Percentiles rank a stretch among this genome's conserved stretches.
These are phyloP conservation scores for Hylaeus volcanicus DNA, from an alignment of 1,140 invertebrate genomes.

Conservation along the genomic window DNA sequence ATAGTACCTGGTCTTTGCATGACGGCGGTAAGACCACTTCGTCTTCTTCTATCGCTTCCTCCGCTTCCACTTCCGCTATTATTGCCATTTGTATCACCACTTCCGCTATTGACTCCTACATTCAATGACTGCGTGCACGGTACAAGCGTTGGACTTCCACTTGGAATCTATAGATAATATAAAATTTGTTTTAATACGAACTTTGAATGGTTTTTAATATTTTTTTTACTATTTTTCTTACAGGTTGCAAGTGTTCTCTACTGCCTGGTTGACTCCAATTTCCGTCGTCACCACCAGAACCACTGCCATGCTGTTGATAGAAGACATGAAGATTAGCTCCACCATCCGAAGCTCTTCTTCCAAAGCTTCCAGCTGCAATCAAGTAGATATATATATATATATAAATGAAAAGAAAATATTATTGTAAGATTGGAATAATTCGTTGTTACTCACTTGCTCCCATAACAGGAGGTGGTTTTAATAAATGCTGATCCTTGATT, in stretches of 20 bases:
- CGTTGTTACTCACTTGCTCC: slow-evolving; percentile 86
- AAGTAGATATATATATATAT: slow-evolving; percentile 3
- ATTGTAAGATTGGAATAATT: slow-evolving; percentile 22
- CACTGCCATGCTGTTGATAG: slow-evolving; percentile 82
- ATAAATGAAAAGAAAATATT: no score
- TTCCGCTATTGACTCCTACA: slow-evolving; percentile 74
- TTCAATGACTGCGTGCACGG: slow-evolving; percentile 79
- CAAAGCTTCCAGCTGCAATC: slow-evolving; percentile 87
- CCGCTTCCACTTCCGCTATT: slow-evolving; percentile 76
- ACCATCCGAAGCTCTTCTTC: slow-evolving; percentile 96
- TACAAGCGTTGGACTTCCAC: slow-evolving; percentile 80
- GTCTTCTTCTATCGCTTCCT: slow-evolving; percentile 84
- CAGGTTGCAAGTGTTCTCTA: slow-evolving; percentile 82
- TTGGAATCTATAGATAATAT: slow-evolving; percentile 66
- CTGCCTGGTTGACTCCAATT: slow-evolving; percentile 85
- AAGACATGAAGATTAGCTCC: slow-evolving; percentile 94
- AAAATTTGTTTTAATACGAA: slow-evolving; percentile 8
- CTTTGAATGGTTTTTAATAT: neutral
- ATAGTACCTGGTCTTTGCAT: slow-evolving; percentile 91
- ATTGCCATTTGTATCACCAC: slow-evolving; percentile 74
- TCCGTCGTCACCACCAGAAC: slow-evolving; percentile 77
- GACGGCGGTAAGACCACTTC: slow-evolving; percentile 90
- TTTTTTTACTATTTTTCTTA: slow-evolving; percentile 59
- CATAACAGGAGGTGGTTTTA: slow-evolving; percentile 94
- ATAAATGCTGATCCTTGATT: slow-evolving; percentile 95